Conservation (phyloP, 1,140 invertebrate species). For the Argopecten irradians region DNA sequence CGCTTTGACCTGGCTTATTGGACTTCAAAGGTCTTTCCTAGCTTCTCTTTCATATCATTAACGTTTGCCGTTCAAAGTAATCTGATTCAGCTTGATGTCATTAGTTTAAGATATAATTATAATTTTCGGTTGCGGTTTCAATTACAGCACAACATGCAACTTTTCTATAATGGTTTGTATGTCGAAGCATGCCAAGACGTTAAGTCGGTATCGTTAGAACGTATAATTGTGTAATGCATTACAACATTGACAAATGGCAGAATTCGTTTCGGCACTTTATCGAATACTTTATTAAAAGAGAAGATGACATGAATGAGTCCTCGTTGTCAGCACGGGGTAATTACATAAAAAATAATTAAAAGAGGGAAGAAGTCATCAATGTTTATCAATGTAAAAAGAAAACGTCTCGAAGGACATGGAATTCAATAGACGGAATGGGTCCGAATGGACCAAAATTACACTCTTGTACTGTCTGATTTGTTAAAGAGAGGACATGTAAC, state of each 20-base stretch:
- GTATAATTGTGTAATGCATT: not conserved
- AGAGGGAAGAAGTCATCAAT: not conserved
- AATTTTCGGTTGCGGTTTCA: not conserved
- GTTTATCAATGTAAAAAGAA: not conserved
- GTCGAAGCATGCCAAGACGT: not conserved
- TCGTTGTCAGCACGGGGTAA: not conserved
- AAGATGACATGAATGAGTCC: not conserved
- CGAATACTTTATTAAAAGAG: not conserved
- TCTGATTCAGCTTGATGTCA: slow-evolving; percentile 3
- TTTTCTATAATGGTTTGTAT: not conserved
- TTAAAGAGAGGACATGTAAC: not conserved
- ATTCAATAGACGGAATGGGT: not conserved
- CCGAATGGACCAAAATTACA: not conserved
- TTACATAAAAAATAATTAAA: not conserved
- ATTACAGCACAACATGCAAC: not conserved
- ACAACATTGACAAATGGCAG: not conserved
- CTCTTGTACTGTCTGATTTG: not conserved
- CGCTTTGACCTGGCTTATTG: not conserved
- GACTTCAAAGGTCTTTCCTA: not conserved
- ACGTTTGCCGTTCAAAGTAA: not conserved
- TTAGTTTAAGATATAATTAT: not conserved
- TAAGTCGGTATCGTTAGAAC: not conserved
- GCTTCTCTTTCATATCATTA: not conserved
- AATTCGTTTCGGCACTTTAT: not conserved
- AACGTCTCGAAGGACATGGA: not conserved